Evolutionary conservation across 2,888 invertebrate species (phyloP), one percentile per base, ranked within the genome.

Genomic region (Platycheirus albimanus): DNA sequence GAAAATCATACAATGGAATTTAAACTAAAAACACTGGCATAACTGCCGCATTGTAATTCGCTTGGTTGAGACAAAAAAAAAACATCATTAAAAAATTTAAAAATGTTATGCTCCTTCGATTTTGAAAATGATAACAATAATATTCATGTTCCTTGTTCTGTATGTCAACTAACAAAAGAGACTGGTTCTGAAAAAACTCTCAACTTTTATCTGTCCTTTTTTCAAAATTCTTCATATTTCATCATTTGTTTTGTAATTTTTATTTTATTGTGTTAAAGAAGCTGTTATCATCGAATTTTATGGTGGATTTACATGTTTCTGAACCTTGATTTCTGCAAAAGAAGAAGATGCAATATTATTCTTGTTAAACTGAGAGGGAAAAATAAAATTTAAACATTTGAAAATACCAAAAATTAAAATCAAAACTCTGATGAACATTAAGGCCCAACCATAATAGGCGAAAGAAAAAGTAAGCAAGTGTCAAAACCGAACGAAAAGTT

Each of bases 141-240:
- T n/a, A n/a, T 5, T 49, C 2, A 49, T 19, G 1, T 33, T 30
- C 17, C 30, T 19, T 45, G 43, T 45, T 45, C 17, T 58, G 24
- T 58, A 41, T 61, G 43, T 45, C 19, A 19, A 61, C 61, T 61
- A 61, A 61, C 61, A 30, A 8, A 45, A 19, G 24, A 5, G 2
- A 19, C 17, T 19, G 17, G 4, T n/a, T 61, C 43, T 61, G 19
- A 17, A 24, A 58, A 24, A 41, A 28, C 28, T 28, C 28, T 24
- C 24, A 17, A 15, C 17, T 33, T 30, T 30, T 30, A 11, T 61
- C n/a, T n/a, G 17, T 30, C 30, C 10, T n/a, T 43, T 43, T 17
- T 58, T 7, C 30, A 4, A 36, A 56, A 17, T 30, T 30, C 8
- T n/a, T n/a, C n/a, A 45, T 11, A 45, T 61, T 61, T 45, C 43